These are phyloP conservation scores for Rhopilema esculentum DNA, from an alignment of 30 jellyfish, hydroid and myxozoan species.

Conservation along the genomic window DNA sequence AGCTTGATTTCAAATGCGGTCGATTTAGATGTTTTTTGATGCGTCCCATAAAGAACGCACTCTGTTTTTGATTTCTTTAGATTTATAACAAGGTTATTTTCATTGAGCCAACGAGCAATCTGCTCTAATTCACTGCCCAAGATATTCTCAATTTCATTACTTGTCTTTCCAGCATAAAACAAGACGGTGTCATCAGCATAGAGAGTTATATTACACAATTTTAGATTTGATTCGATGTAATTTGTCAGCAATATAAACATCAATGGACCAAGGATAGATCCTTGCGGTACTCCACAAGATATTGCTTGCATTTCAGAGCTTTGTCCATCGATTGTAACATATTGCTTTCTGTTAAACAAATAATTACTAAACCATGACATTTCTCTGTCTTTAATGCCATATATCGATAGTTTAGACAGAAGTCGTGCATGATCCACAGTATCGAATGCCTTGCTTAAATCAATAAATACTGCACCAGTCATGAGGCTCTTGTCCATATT, in stretches of 20 bases:
- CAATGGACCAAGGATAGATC: constrained; percentile 55
- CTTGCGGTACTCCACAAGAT: too few species aligned
- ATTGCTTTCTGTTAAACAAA: constrained; percentile 31
- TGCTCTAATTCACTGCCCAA: constrained; percentile 28
- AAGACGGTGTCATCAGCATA: constrained; percentile 80
- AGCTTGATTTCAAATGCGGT: constrained; percentile 33
- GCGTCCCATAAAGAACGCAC: constrained; percentile 44
- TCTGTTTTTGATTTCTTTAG: constrained; percentile 36
- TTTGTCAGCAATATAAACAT: constrained; percentile 35
- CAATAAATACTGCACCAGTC: constrained; percentile 59
- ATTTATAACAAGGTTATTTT: constrained; percentile 32
- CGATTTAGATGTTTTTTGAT: constrained; percentile 19
- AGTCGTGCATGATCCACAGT: constrained; percentile 60
- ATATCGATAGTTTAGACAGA: constrained; percentile 46
- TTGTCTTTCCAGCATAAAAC: constrained; percentile 45
- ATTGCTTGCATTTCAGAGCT: too few species aligned
- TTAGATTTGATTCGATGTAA: constrained; percentile 35
- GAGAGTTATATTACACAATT: constrained; percentile 45
- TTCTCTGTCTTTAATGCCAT: constrained; percentile 54
- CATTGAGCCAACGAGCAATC: constrained; percentile 38
- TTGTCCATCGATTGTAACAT: constrained; percentile 39
- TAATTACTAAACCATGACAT: constrained; percentile 39
- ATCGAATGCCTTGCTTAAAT: constrained; percentile 48
- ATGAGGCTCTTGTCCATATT: constrained; percentile 46
- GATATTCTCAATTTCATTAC: constrained; percentile 8